A percentile compares a stretch with the other conserved stretches of the same genome.
phyloP scores from a whole-genome alignment of 2,113 vertebrate genomes.

The Mirounga angustirostris region DNA sequence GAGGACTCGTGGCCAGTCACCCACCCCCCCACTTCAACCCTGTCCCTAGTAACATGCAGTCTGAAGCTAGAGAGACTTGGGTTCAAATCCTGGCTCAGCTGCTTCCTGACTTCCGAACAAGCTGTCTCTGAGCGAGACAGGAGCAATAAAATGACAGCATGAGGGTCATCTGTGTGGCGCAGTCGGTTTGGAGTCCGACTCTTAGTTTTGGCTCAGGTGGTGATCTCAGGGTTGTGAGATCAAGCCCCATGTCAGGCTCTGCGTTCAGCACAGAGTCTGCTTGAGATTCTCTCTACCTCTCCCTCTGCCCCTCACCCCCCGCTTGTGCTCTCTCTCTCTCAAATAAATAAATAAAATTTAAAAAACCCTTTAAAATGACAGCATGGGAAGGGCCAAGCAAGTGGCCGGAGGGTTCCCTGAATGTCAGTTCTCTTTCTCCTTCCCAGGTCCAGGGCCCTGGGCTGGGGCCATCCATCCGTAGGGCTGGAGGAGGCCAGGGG shows the following conservation, averaged over 20 bases:
- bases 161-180: background rate
- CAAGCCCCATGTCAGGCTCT: background rate
- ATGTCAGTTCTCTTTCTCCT: background rate
- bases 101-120: background rate
- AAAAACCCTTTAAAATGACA: background rate
- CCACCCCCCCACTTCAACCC: no score
- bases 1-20: background rate
- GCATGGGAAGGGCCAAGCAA: background rate
- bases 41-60: background rate
- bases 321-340: background rate
- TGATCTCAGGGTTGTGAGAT: background rate
- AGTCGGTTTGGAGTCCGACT: background rate
- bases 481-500: background rate
- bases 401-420: background rate
- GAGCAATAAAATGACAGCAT: background rate
- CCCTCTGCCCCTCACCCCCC: background rate
- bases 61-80: background rate
- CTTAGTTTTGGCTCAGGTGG: background rate
- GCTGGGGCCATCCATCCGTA: background rate
- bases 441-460: background rate
- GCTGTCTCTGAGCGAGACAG: background rate
- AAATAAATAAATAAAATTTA: background rate
- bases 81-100: background rate
- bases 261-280: background rate
- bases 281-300: background rate